Base-by-base conservation (phyloP, 2,797 vertebrate genomes). In the Masticophis lateralis region DNA sequence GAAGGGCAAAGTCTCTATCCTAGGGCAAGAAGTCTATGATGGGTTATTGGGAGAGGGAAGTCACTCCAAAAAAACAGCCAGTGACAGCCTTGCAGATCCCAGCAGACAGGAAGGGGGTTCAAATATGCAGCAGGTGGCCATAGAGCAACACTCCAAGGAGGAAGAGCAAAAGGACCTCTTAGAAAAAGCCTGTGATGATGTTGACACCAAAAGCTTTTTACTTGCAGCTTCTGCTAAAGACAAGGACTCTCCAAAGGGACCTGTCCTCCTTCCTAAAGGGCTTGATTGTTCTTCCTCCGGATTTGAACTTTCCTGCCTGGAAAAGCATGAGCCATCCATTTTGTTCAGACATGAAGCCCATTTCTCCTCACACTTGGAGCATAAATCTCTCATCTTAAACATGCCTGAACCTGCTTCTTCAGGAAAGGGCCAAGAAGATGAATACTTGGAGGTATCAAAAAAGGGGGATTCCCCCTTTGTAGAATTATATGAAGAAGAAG, bases 371-470 rank as follows among this genome's bases (percentile, higher is more conserved):
- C 95, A 97, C 86, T 98, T 98, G 96, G 98, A 98, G 11, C 98
- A 98, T 94, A 97, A 97, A 91, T 98, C 98, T 10, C 97, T 98
- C 90, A 96, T 97, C 87, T 97, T 98, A 92, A 98, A 97, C 60
- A 96, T 96, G 90, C 95, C 98, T 11, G 94, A 66, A 92, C 37
- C 88, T 92, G 93, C 96, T 87, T 97, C 96, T 96, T 97, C 94
- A 96, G 93, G 97, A 86, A 87, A 98, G 53, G 94, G 96, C 94
- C 97, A 97, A 4, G 98, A 98, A 95, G 98, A 99, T 28, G 98
- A 99, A 92, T 99, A 99, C 95, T 96, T 99, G 91, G 99, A 99
- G 96, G 99, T 99, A 87, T 98, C 98, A 16, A 98, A 99, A 93
- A 98, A 98, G 97, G 97, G 98, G 28, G 98, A 98, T 94, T 98